Base-by-base conservation (phyloP, 2,888 invertebrate species). In the Prostheceraeus crozeri region DNA sequence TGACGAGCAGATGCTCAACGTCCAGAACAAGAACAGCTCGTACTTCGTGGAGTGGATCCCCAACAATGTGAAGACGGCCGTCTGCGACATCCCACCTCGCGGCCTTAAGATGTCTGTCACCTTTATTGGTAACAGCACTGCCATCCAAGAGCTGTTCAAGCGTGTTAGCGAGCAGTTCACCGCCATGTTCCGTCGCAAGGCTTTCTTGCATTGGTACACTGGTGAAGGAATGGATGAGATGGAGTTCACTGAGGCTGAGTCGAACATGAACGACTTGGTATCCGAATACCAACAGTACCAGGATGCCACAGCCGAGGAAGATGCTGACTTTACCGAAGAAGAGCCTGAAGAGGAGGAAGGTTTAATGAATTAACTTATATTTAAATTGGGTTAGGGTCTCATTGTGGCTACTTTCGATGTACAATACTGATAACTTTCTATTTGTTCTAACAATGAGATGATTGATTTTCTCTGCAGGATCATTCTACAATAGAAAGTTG, bases 51-150 rank as follows among this genome's bases (percentile, higher is more conserved):
- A 84, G 76, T 84, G 89, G 89, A 89, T 89, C 87, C 77, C 89
- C 52, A 87, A 87, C 80, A 88, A 89, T 77, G 86, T 87, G 48
- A 89, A 89, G 81, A 70, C 69, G n/a, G 87, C 87, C 69, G 87
- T 87, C 64, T 89, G 88, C 77, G 88, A 89, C 77, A 89, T 89
- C 71, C 88, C 85, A 25, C 86, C 85, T 4, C 82, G 87, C 65
- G 89, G 89, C 53, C 77, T 87, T 64, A 86, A 85, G 74, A 87
- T 87, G 86, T 84, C 86, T 1, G 87, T 87, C 66, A 89, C 89
- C 40, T 89, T 89, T 78, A 87, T 89, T 75, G 65, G 64, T 8
- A 64, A 64, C 51, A 57, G 52, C 25, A 64, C 64, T 27, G 59
- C 64, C 11, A 64, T 64, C 52, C 65, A 66, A 36, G 65, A 66